Evolutionary conservation across 2,113 vertebrate species (phyloP).

Genomic region (Sorex fumeus): DNA sequence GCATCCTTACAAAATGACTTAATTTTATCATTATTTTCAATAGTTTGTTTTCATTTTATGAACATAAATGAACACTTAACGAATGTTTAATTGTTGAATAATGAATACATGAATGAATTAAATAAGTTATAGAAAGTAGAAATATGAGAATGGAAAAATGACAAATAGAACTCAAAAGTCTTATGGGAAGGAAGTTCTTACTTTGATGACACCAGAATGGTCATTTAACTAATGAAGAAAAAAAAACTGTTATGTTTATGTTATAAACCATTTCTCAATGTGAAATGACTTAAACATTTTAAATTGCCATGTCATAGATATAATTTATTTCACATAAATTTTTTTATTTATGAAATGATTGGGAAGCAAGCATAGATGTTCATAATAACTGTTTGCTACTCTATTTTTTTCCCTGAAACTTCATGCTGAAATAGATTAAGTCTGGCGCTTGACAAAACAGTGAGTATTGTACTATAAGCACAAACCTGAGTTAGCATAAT

Average conservation of each 20-base stretch:
- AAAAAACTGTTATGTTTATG: neutral
- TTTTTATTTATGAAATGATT: neutral
- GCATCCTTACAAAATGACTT: neutral
- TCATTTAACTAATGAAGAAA: neutral
- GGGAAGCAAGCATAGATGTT: neutral
- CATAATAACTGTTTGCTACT: neutral
- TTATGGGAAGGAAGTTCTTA: neutral
- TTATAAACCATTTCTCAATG: constrained; percentile 17
- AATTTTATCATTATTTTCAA: neutral
- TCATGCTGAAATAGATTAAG: neutral
- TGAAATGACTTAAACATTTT: neutral
- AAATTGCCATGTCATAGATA: neutral
- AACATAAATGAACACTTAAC: neutral
- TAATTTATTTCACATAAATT: neutral
- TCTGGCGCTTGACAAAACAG: fast-evolving
- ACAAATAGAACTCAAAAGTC: neutral
- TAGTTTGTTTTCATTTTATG: neutral
- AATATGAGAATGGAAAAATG: neutral
- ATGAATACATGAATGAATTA: neutral
- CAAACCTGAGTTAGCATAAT: constrained; percentile 69
- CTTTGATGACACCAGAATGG: neutral
- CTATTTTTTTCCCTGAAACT: neutral
- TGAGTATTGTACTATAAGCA: neutral
- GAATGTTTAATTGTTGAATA: neutral
- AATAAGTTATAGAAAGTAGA: constrained; percentile 8